A percentile compares a stretch with the other conserved stretches of the same genome.
phyloP scores from a whole-genome alignment of 1,140 invertebrate genomes.

The Branchinecta lindahli region DNA sequence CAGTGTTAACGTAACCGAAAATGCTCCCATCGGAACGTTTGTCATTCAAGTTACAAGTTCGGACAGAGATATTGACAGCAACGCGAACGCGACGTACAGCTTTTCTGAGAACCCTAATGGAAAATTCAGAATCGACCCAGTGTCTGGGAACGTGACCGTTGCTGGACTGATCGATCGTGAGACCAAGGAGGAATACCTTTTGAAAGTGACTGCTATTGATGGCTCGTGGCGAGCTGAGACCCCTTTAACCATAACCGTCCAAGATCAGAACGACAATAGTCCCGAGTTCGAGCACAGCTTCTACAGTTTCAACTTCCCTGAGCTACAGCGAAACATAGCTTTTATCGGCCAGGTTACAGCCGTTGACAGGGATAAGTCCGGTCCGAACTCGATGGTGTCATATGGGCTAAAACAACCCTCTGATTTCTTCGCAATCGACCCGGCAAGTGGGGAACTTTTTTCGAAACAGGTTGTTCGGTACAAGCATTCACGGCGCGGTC shows the following conservation, averaged over 20 bases:
- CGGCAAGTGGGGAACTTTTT: constrained; percentile 71
- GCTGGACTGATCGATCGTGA: constrained; percentile 67
- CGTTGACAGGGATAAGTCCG: constrained; percentile 73
- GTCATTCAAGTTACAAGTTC: constrained; percentile 81
- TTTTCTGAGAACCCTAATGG: constrained; percentile 73
- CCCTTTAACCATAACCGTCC: constrained; percentile 74
- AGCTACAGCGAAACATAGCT: constrained; percentile 55
- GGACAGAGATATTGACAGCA: constrained; percentile 67
- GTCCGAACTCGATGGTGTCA: constrained; percentile 81
- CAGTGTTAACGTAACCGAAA: constrained; percentile 88
- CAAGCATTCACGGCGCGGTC: constrained; percentile 53
- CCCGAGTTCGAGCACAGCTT: constrained; percentile 73
- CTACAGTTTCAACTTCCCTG: constrained; percentile 79
- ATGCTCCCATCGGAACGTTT: constrained; percentile 77
- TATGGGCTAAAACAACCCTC: constrained; percentile 80
- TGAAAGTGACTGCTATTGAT: constrained; percentile 72
- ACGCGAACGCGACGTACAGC: constrained; percentile 73
- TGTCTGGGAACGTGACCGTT: constrained; percentile 80
- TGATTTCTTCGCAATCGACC: constrained; percentile 75
- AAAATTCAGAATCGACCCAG: constrained; percentile 72
- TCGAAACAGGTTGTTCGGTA: constrained; percentile 67
- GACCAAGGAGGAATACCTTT: constrained; percentile 71
- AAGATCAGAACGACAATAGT: constrained; percentile 87
- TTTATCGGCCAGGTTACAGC: constrained; percentile 77
- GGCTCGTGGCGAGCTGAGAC: constrained; percentile 77